Conservation (phyloP, 2,797 vertebrate genomes). For the Aplochiton taeniatus region DNA sequence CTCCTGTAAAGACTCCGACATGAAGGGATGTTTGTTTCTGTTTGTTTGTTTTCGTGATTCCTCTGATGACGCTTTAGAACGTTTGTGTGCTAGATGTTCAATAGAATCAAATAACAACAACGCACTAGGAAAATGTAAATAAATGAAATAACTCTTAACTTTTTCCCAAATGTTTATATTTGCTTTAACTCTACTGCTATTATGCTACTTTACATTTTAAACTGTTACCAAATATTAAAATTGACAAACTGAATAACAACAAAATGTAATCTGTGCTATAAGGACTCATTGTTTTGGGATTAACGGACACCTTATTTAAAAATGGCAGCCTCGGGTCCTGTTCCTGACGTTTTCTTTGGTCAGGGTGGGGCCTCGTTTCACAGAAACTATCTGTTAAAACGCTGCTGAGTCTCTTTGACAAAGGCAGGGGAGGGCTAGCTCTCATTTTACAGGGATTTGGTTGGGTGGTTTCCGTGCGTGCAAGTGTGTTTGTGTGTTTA, state of each 20-base stretch:
- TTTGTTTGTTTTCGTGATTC: constrained; percentile 28
- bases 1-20: constrained; percentile 71
- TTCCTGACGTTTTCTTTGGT: constrained; percentile 20
- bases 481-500: constrained; percentile 7
- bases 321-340: constrained; percentile 13
- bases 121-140: too few relatives aligned
- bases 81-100: too few relatives aligned
- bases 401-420: constrained; percentile 16
- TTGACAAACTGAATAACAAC: too few relatives aligned
- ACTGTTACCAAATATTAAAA: too few relatives aligned
- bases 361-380: constrained; percentile 50
- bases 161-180: too few relatives aligned
- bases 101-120: too few relatives aligned
- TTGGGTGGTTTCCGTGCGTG: constrained; percentile 32
- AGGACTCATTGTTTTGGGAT: background rate
- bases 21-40: constrained; percentile 64
- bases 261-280: too few relatives aligned
- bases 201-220: too few relatives aligned
- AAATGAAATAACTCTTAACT: too few relatives aligned
- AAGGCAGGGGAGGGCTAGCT: constrained; percentile 41
- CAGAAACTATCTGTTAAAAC: constrained; percentile 52
- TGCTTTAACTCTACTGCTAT: too few relatives aligned
- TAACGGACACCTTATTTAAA: constrained; percentile 7
- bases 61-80: background rate
- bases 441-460: constrained; percentile 70